A percentile compares a stretch with the other conserved stretches of the same genome.
Conservation (phyloP, 2,888 invertebrate genomes). For the Ashinkailepas kermadecensis region DNA sequence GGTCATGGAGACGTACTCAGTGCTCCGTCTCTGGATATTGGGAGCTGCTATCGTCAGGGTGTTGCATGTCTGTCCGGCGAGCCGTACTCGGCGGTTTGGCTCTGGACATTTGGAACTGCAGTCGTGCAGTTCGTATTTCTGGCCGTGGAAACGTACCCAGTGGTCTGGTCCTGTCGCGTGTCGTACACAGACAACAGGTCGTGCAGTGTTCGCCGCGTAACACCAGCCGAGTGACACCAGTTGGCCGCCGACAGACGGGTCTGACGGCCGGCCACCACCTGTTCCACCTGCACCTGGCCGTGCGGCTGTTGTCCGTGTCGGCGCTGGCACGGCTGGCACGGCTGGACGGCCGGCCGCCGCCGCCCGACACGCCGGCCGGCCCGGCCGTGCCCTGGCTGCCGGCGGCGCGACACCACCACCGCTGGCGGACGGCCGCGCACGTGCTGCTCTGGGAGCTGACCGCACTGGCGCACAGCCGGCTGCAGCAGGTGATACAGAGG, state of each 20-base stretch:
- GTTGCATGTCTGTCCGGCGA: no score
- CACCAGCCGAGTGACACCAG: not conserved
- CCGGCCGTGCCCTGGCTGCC: conserved; percentile 5
- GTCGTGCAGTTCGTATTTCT: not conserved
- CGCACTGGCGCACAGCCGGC: not conserved
- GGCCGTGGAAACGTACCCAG: no score
- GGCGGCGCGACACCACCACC: not conserved
- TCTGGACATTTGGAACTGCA: no score
- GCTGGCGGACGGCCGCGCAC: not conserved
- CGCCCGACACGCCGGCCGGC: not conserved
- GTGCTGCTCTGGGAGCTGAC: conserved; percentile 1
- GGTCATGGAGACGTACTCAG: no score
- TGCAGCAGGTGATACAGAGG: not conserved
- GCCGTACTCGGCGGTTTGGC: no score
- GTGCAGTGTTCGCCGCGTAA: not conserved
- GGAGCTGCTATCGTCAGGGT: no score
- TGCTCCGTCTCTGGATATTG: no score
- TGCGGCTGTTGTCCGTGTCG: not conserved
- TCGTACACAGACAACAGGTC: not conserved
- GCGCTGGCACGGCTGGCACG: not conserved
- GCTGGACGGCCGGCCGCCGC: not conserved
- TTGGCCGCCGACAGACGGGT: not conserved
- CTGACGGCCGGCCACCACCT: not conserved
- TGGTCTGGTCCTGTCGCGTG: not conserved
- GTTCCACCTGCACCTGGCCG: conserved; percentile 6